Evolutionary conservation across 2,888 invertebrate genomes (phyloP), one percentile per base, ranked within the genome.

Genomic region (Steromphala cineraria): DNA sequence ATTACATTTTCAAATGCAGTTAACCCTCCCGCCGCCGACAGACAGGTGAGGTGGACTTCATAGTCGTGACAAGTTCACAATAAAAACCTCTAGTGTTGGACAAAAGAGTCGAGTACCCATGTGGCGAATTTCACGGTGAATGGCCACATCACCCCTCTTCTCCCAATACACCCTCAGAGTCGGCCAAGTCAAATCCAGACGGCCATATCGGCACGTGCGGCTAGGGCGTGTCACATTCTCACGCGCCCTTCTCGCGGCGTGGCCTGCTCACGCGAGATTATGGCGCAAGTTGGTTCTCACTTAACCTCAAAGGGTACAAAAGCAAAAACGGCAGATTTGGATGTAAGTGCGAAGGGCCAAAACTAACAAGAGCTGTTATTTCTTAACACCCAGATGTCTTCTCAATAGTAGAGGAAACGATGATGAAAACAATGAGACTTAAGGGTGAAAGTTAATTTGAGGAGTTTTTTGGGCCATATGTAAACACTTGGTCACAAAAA

Each of bases 231-330:
- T 62, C 62, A 62, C 28, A 28, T 62, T 62, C 62, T 62, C 62
- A 62, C 28, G 62, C 62, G 62, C 62, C 15, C 62, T 62, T 62
- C 62, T 62, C 62, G 62, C 62, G 21, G 62, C 62, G 62, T 62
- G 62, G 62, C 62, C 28, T 28, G 62, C 62, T 62, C 62, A 62
- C 62, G 62, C 62, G 62, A 62, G 62, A 62, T 62, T 62, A 62
- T 62, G 62, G 62, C 62, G 62, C 28, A 62, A 62, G 62, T 62
- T n/a, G 17, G 62, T 62, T 62, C 62, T 62, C 62, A 62, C 62
- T 62, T 62, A 21, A 62, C 62, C 62, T 28, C 62, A 0, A 15
- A 62, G 62, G 24, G 62, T 62, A 62, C 62, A 62, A 62, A 62
- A 62, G 62, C 62, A 28, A 24, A 62, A 62, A 62, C 28, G 62